Conservation (phyloP, 2,113 vertebrate genomes). For the Capricornis sumatraensis region DNA sequence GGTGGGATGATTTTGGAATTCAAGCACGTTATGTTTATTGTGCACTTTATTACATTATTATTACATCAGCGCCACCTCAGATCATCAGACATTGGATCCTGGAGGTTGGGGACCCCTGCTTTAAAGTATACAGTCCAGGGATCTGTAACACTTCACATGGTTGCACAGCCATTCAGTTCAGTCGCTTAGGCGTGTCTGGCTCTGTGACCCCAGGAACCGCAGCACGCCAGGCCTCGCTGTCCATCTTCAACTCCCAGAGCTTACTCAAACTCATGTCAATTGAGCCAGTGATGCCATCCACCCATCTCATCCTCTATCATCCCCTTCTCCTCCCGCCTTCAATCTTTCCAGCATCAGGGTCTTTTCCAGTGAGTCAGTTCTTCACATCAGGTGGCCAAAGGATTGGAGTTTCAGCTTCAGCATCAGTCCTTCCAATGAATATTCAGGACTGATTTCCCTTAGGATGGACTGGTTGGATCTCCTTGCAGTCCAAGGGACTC, state of each 20-base stretch:
- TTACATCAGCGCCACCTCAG: background rate
- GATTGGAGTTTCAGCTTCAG: background rate
- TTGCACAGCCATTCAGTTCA: background rate
- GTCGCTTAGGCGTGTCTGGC: accelerated
- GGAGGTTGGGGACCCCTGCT: background rate
- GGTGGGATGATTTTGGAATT: background rate
- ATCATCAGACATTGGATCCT: background rate
- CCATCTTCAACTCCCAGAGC: background rate
- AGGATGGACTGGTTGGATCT: background rate
- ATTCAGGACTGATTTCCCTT: background rate
- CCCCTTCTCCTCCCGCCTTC: background rate
- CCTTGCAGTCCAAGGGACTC: background rate
- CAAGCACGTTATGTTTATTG: accelerated
- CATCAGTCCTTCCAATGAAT: background rate
- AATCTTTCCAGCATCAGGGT: background rate
- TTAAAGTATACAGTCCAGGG: background rate
- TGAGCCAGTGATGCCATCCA: background rate
- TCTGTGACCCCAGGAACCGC: background rate
- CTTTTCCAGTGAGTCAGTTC: background rate
- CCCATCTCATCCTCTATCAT: background rate
- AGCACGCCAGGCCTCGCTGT: background rate
- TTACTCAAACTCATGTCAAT: background rate
- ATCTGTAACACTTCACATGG: background rate
- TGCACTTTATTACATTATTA: background rate
- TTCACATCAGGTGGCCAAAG: background rate